Evolutionary conservation across 2,113 vertebrate genomes (phyloP).

Genomic region (Cepphus grylle): DNA sequence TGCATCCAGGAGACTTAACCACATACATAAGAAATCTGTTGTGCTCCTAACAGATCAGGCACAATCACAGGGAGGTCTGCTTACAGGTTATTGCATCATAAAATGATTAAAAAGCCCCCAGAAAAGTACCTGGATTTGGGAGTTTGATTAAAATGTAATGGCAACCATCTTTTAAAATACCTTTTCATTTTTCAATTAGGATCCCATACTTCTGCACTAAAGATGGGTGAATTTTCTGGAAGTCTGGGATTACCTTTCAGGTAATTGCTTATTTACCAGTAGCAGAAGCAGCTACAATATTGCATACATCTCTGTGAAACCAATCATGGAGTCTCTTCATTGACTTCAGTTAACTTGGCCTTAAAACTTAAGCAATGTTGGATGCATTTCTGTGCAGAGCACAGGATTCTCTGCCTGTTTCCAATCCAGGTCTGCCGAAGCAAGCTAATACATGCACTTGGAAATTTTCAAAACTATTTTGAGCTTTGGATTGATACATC

Average conservation of each 20-base stretch:
- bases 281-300: background rate
- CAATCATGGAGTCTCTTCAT: background rate
- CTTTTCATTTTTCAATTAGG: background rate
- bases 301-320: background rate
- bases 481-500: background rate
- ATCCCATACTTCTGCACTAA: background rate
- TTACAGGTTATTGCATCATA: background rate
- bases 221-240: background rate
- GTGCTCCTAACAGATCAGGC: background rate
- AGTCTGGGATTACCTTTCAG: background rate
- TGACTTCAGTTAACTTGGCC: background rate
- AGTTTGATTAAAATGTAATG: background rate
- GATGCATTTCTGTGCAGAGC: background rate
- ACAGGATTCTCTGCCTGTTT: background rate
- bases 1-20: background rate
- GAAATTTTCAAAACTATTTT: background rate
- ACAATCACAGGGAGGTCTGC: background rate
- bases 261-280: background rate
- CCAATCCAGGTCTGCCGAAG: background rate
- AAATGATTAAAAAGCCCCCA: background rate
- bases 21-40: background rate
- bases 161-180: background rate
- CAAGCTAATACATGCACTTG: background rate
- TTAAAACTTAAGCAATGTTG: background rate
- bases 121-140: background rate